Base-by-base conservation (phyloP, 2,888 invertebrate genomes). In the Strigamia crassipes region DNA sequence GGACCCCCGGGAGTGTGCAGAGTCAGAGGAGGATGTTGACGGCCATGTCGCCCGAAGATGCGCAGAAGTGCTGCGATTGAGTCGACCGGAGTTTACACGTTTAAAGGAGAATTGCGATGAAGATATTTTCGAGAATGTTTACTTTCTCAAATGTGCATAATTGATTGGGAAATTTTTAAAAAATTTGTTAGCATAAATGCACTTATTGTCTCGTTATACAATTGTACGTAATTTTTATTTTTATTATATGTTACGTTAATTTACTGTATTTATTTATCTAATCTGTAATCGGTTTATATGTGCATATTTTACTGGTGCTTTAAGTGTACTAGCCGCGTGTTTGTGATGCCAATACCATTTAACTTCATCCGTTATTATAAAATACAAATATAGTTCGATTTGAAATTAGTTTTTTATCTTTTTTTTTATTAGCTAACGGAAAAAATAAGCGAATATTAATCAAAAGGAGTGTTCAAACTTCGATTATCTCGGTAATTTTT, bases 1-100 rank as follows among this genome's bases (percentile, higher is more conserved):
- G 73, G n/a, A 73, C 27, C 27, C 10, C 15, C 6, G 73, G 73
- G 6, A 73, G 73, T n/a, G 73, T 73, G 12, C 73, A 73, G 31
- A 73, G 73, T 31, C 73, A 73, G n/a, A 73, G 73, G 31, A 23
- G 73, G 31, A 73, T 73, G 73, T 27, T 73, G 73, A 73, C 73
- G 23, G 73, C 73, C 0, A 73, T 73, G 73, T 73, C 73, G 13
- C 73, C 73, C 2, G 73, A 73, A 31, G 73, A 73, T 73, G 73
- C 73, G 27, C 73, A 73, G 31, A 73, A 73, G 12, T 73, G 73
- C 13, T 73, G 73, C 13, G 73, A 73, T 27, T 73, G 31, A 27
- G 27, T 27, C 27, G 27, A 27, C 27, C 21, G 56, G n/a, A 56
- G n/a, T 13, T 46, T 38, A n/a, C n/a, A n/a, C n/a, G n/a, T n/a